These are phyloP conservation scores for Oopsacas minuta DNA, from an alignment of 37 sponge, comb jelly and placozoan genomes.

Conservation along the genomic window DNA sequence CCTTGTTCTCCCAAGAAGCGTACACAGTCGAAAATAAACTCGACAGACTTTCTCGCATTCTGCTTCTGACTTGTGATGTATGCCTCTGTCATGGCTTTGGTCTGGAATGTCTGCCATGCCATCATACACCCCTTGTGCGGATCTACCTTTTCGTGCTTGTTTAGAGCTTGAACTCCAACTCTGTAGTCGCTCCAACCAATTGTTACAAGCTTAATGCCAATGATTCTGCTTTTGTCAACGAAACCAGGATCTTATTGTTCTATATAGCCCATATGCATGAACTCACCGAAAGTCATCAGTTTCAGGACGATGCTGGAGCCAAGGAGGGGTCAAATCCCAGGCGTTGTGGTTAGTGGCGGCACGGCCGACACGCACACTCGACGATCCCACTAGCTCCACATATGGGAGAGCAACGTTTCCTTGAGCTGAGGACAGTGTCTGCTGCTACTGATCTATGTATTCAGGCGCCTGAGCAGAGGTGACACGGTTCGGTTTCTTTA, in stretches of 20 bases:
- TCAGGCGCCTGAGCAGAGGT: background rate
- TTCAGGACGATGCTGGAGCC: background rate
- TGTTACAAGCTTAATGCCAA: constrained; percentile 20
- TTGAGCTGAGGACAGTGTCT: constrained; percentile 12
- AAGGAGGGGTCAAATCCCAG: constrained; percentile 10
- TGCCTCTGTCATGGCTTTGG: constrained; percentile 10
- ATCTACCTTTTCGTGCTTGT: constrained; percentile 4
- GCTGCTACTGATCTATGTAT: background rate
- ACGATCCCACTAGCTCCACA: background rate
- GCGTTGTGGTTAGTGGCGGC: constrained; percentile 16
- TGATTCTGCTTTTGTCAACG: constrained; percentile 8
- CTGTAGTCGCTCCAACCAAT: constrained; percentile 16
- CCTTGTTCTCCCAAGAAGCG: constrained; percentile 2
- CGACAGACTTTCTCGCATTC: constrained; percentile 1
- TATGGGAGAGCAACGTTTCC: background rate
- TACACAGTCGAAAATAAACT: constrained; percentile 17
- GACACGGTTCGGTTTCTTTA: background rate
- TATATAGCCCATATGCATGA: constrained; percentile 9
- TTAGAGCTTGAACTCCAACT: constrained; percentile 18
- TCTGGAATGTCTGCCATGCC: constrained; percentile 19
- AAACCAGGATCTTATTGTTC: background rate
- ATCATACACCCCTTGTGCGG: constrained; percentile 11
- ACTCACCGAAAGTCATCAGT: constrained; percentile 4
- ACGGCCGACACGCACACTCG: background rate
- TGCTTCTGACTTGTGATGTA: constrained; percentile 10